phyloP scores from a whole-genome alignment of 1,140 invertebrate genomes.

The Drosophila burlai region DNA sequence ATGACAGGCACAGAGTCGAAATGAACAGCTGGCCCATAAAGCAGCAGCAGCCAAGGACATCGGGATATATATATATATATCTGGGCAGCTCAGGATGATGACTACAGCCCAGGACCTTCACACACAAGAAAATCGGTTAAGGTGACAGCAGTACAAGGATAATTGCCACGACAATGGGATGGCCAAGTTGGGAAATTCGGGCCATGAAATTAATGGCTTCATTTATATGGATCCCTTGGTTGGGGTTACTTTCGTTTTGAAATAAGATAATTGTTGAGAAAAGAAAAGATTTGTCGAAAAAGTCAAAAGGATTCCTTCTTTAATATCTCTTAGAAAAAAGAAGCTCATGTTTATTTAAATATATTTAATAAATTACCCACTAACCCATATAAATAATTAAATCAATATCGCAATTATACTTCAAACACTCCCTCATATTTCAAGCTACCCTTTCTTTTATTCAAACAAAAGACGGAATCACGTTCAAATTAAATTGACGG shows the following conservation, averaged over 20 bases:
- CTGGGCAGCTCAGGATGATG: constrained; percentile 20
- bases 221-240: constrained; percentile 13
- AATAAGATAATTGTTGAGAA: neutral
- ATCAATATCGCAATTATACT: neutral
- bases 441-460: constrained; percentile 4
- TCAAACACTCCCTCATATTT: neutral
- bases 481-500: constrained; percentile 70
- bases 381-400: neutral
- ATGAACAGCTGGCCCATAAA: constrained; percentile 70
- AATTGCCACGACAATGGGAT: constrained; percentile 29
- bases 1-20: constrained; percentile 51
- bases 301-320: neutral
- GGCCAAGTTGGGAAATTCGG: constrained; percentile 19
- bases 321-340: too few species aligned
- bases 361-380: neutral
- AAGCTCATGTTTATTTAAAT: neutral
- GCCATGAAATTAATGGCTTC: constrained; percentile 14
- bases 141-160: constrained; percentile 34
- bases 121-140: constrained; percentile 33
- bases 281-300: neutral
- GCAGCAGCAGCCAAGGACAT: constrained; percentile 38
- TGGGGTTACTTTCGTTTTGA: neutral
- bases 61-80: constrained; percentile 26
- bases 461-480: constrained; percentile 41
- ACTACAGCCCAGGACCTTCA: neutral